Evolutionary conservation across 2,888 invertebrate species (phyloP).

Genomic region (Euclidia mi): DNA sequence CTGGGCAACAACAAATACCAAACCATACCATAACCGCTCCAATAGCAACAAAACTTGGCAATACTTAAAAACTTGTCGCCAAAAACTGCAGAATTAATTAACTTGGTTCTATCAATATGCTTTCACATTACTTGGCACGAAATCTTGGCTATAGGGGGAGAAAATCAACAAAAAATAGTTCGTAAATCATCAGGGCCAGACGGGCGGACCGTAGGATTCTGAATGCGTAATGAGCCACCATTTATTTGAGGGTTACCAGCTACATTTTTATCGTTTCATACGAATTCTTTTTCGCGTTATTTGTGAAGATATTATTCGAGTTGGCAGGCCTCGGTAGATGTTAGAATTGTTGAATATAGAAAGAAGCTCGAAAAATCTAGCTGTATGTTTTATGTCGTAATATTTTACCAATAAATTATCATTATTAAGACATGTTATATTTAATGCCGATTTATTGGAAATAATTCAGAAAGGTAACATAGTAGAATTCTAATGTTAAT

Average conservation of each 20-base stretch:
- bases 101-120: constrained; percentile 82
- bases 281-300: constrained; percentile 61
- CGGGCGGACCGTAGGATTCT: constrained; percentile 75
- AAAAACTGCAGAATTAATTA: constrained; percentile 69
- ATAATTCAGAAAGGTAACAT: too few species aligned
- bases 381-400: too few species aligned
- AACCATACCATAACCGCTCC: too few species aligned
- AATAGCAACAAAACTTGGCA: constrained; percentile 41
- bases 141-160: constrained; percentile 71
- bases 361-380: too few species aligned
- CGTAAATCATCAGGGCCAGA: constrained; percentile 84
- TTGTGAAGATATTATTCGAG: constrained; percentile 47
- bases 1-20: too few species aligned
- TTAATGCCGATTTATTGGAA: too few species aligned
- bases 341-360: not conserved
- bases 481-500: too few species aligned
- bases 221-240: constrained; percentile 81
- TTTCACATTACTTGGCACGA: constrained; percentile 78
- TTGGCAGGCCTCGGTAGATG: constrained; percentile 22
- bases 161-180: constrained; percentile 82
- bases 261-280: constrained; percentile 69
- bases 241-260: constrained; percentile 78
- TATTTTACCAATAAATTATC: too few species aligned
- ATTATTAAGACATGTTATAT: too few species aligned
- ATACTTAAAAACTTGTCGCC: constrained; percentile 45